Conservation (phyloP, 2,113 vertebrate species). For the Oreochromis spilurus region DNA sequence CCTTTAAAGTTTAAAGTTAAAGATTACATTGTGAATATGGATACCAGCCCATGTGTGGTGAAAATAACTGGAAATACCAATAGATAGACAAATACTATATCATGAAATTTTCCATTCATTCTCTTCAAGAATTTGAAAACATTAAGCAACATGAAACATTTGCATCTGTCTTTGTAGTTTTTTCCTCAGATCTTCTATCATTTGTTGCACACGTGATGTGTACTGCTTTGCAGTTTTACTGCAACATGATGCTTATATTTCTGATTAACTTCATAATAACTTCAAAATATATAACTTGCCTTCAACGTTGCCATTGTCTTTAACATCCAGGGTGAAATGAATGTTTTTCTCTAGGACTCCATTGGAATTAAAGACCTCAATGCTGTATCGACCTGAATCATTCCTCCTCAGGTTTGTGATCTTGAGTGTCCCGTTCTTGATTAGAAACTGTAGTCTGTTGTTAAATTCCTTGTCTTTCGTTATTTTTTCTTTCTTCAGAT, state of each 20-base stretch:
- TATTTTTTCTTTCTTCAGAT: neutral
- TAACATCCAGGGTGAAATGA: neutral
- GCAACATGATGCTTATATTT: neutral
- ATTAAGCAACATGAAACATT: rapidly evolving
- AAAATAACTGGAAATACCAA: rapidly evolving
- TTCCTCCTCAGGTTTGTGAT: neutral
- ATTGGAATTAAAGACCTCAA: neutral
- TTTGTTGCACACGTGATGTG: neutral
- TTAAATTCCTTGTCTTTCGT: rapidly evolving
- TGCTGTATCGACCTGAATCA: slow-evolving; percentile 28
- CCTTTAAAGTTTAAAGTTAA: neutral
- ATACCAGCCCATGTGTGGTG: rapidly evolving
- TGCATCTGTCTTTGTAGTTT: neutral
- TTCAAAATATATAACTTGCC: neutral
- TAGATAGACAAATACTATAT: neutral
- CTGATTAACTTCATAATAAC: neutral
- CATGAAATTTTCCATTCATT: neutral
- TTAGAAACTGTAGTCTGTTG: neutral
- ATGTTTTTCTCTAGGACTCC: rapidly evolving
- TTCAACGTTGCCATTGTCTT: slow-evolving; percentile 36
- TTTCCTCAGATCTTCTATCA: neutral
- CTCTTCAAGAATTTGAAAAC: neutral
- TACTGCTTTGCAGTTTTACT: neutral
- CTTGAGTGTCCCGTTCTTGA: slow-evolving; percentile 34
- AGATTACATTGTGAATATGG: neutral